These are phyloP conservation scores for Formica selysi DNA, from an alignment of 1,140 invertebrate genomes.

Conservation along the genomic window DNA sequence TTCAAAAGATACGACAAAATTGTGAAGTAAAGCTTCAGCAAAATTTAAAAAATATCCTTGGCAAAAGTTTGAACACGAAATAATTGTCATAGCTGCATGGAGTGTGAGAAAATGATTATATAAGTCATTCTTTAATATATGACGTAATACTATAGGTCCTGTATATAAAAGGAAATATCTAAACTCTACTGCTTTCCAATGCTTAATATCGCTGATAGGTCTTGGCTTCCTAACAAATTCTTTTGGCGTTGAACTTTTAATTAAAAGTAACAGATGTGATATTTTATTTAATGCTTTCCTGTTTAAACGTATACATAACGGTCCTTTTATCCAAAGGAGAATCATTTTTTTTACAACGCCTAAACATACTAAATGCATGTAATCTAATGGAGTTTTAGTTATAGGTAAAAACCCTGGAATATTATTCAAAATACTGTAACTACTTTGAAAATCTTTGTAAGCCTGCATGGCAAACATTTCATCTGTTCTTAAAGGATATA, in stretches of 20 bases:
- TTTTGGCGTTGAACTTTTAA: not conserved
- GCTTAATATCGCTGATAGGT: conserved; percentile 2
- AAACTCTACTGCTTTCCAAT: conserved; percentile 4
- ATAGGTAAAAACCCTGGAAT: conserved; percentile 5
- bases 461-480: not conserved
- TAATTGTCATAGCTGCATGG: not conserved
- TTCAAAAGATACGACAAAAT: conserved; percentile 3
- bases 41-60: not conserved
- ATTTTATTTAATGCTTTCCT: not conserved
- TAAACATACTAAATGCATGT: conserved; percentile 5
- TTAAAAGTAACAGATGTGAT: conserved; percentile 12
- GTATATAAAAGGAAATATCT: conserved; percentile 2
- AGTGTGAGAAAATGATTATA: conserved; percentile 2
- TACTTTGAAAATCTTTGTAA: conserved; percentile 16
- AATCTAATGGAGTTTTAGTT: not conserved
- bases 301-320: too few relatives aligned
- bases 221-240: conserved; percentile 10
- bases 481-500: conserved; percentile 4
- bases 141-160: not conserved
- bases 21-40: not conserved
- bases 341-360: conserved; percentile 23
- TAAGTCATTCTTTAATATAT: not conserved
- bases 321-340: conserved; percentile 13
- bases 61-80: not conserved
- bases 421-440: not conserved